These are phyloP conservation scores for Odontothrips loti DNA, from an alignment of 2,888 invertebrate species.

Conservation along the genomic window DNA sequence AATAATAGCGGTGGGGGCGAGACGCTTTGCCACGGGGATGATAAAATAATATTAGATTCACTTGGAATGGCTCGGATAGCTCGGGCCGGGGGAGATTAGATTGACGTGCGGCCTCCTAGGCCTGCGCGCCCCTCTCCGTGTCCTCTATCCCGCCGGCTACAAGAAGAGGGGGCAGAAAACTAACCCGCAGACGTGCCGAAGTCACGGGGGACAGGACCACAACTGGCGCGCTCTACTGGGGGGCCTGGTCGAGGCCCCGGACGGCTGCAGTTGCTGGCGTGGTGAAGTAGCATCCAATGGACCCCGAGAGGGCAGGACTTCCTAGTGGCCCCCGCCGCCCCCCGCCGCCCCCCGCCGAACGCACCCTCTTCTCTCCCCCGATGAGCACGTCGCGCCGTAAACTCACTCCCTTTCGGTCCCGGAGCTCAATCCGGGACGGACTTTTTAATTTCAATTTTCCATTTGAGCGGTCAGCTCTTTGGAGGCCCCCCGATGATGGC, in stretches of 20 bases:
- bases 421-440: background rate
- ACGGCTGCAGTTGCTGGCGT: background rate
- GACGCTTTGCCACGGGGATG: background rate
- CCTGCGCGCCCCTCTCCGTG: too few species aligned
- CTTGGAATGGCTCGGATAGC: background rate
- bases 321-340: background rate
- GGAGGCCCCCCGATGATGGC: background rate
- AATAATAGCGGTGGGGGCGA: background rate
- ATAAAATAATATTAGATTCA: constrained; percentile 11
- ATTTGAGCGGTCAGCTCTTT: background rate
- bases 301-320: background rate
- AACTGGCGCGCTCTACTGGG: background rate
- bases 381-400: too few species aligned
- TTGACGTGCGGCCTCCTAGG: too few species aligned
- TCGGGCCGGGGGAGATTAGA: background rate
- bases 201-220: background rate
- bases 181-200: too few species aligned
- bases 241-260: too few species aligned
- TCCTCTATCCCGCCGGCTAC: background rate
- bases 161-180: too few species aligned
- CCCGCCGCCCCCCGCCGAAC: background rate
- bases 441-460: background rate
- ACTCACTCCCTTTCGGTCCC: too few species aligned
- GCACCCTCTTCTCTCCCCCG: too few species aligned
- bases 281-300: too few species aligned